Evolutionary conservation across 1,140 invertebrate genomes (phyloP), one percentile per base, ranked within the genome.

Genomic region (Halesus radiatus): DNA sequence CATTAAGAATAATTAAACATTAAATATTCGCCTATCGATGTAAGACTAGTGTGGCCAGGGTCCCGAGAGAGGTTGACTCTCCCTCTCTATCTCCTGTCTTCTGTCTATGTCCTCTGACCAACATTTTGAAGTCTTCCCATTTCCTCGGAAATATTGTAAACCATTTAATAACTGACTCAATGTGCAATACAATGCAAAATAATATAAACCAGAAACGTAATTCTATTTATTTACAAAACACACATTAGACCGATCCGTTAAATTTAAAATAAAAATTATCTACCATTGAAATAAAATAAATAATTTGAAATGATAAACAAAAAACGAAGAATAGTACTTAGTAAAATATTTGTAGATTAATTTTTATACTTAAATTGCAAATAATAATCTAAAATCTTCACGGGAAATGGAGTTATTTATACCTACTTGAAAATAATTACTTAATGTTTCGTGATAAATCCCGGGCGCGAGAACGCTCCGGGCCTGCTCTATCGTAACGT

Each of bases 181-280:
- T 54, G 77, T 72, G 53, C 77, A 79, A 79, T 29, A 62, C 52
- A 32, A 72, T 79, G 66, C 77, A 58, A 73, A 79, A 79, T 62
- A 53, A 72, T 79, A 60, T 29, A 72, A 79, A 79, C 22, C 53
- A 78, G 70, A 26, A 78, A 72, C 18, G 26, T 79, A 56, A 79
- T 18, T 26, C 77, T 79, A 79, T 53, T 54, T 78, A 78, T 79
- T 60, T 79, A 79, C 77, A 79, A 79, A 79, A 78, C 60, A 54
- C 52, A 72, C 68, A 68, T 77, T 66, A 60, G 66, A 73, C 76
- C 76, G 66, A 50, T 77, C 60, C 64, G 76, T 54, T 22, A 76
- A 23, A 68, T 45, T 52, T 18, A 54, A 26, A 78, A 20, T 53
- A 64, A 62, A 13, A 50, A 53, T 77, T 60, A 50, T 50, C 66